Conservation (phyloP, 1,140 invertebrate species). For the Marisa cornuarietis region DNA sequence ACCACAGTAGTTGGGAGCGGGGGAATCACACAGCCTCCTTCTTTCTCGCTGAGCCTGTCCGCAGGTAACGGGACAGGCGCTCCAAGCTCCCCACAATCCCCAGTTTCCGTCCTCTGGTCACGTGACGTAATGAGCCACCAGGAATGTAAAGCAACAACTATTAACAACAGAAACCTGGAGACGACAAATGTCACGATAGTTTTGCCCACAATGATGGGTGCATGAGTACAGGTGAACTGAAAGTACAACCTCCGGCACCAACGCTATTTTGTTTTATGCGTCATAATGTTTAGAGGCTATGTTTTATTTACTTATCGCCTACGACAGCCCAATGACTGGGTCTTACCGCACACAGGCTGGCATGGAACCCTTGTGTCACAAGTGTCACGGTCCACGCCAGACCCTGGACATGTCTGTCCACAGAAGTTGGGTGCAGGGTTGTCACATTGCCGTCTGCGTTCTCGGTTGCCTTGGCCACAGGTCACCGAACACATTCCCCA, state of each 20-base stretch:
- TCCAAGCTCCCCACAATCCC: slow-evolving; percentile 49
- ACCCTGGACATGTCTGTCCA: slow-evolving; percentile 34
- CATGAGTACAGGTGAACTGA: neutral
- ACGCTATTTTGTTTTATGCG: neutral
- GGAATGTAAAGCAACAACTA: too few species aligned
- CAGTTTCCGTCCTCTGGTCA: slow-evolving; percentile 53
- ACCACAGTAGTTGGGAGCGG: slow-evolving; percentile 25
- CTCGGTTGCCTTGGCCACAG: slow-evolving; percentile 73
- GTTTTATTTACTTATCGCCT: neutral
- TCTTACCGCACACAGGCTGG: neutral
- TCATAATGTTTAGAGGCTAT: neutral
- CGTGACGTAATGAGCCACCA: too few species aligned
- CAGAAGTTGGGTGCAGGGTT: slow-evolving; percentile 39
- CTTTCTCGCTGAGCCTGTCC: slow-evolving; percentile 45
- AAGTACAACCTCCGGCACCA: too few species aligned
- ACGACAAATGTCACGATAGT: neutral
- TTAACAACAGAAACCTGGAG: neutral
- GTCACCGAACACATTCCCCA: slow-evolving; percentile 75
- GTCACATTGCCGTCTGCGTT: slow-evolving; percentile 71
- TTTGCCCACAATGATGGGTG: neutral
- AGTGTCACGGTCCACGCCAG: neutral
- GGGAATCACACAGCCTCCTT: slow-evolving; percentile 48
- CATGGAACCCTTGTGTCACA: neutral
- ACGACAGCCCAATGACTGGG: neutral
- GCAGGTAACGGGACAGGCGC: slow-evolving; percentile 47